Evolutionary conservation across 2,797 vertebrate species (phyloP).

Genomic region (Dromococcyx pavoninus): DNA sequence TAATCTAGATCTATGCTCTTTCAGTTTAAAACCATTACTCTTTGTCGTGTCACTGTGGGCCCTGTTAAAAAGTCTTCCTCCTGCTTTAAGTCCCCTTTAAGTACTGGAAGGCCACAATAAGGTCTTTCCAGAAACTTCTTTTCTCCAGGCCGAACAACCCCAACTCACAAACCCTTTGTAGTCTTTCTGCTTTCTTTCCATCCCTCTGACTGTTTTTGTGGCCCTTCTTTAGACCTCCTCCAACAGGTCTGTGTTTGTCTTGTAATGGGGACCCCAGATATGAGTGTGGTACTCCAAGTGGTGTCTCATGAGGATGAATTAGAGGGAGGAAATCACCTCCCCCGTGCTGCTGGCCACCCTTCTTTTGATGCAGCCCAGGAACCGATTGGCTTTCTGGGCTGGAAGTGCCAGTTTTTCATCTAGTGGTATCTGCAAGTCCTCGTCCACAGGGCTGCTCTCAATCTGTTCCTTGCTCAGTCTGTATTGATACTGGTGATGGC

Average conservation of each 20-base stretch:
- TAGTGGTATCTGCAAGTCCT: neutral
- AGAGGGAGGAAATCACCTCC: neutral
- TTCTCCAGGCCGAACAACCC: neutral
- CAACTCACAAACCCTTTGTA: neutral
- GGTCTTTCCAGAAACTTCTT: neutral
- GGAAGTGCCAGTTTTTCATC: neutral
- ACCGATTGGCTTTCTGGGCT: neutral
- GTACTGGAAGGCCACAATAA: neutral
- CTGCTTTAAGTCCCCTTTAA: neutral
- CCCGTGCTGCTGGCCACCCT: rapidly evolving
- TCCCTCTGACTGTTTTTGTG: neutral
- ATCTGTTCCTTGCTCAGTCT: rapidly evolving
- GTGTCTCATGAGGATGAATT: neutral
- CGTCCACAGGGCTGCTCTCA: neutral
- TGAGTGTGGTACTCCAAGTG: neutral
- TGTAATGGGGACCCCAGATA: rapidly evolving
- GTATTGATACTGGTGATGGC: neutral
- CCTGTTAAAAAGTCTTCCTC: neutral
- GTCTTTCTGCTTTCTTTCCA: neutral
- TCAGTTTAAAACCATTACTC: neutral
- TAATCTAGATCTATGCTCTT: neutral
- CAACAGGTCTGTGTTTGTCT: neutral
- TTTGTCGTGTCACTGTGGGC: neutral
- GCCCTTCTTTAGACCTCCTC: neutral
- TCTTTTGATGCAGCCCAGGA: neutral